phyloP scores from a whole-genome alignment of 37 sponge, comb jelly and placozoan species.

The Ianthella basta region DNA sequence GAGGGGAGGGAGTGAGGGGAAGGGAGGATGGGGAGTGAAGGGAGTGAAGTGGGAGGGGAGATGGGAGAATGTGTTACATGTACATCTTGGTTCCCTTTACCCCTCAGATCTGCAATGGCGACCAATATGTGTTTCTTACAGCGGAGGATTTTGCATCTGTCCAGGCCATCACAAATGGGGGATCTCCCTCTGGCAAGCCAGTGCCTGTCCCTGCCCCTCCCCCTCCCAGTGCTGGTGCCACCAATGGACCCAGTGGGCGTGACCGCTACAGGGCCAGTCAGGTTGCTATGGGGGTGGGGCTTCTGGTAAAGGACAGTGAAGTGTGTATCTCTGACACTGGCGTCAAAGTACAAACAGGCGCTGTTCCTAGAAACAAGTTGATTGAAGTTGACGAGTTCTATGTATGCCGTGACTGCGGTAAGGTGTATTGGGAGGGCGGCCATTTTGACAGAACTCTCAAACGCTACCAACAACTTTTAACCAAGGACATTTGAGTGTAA shows the following conservation, averaged over 20 bases:
- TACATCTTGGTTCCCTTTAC: too few species aligned
- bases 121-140: neutral
- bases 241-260: too few species aligned
- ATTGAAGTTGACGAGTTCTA: slow-evolving; percentile 16
- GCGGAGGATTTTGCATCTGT: neutral
- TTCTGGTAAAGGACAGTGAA: neutral
- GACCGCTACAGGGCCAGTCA: neutral
- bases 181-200: too few species aligned
- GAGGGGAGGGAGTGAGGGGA: too few species aligned
- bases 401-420: slow-evolving; percentile 8
- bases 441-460: slow-evolving; percentile 32
- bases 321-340: neutral
- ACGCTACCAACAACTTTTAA: neutral
- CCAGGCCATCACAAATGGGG: too few species aligned
- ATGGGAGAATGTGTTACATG: too few species aligned
- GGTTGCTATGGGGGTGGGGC: neutral
- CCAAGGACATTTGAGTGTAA: too few species aligned
- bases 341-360: neutral
- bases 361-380: neutral
- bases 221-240: too few species aligned
- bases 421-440: slow-evolving; percentile 34
- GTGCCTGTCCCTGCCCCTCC: too few species aligned
- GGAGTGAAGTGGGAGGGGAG: too few species aligned
- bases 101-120: slow-evolving; percentile 15
- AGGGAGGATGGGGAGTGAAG: too few species aligned